These are phyloP conservation scores for Drosophila prolongata DNA, from an alignment of 2,888 invertebrate species.

Conservation along the genomic window DNA sequence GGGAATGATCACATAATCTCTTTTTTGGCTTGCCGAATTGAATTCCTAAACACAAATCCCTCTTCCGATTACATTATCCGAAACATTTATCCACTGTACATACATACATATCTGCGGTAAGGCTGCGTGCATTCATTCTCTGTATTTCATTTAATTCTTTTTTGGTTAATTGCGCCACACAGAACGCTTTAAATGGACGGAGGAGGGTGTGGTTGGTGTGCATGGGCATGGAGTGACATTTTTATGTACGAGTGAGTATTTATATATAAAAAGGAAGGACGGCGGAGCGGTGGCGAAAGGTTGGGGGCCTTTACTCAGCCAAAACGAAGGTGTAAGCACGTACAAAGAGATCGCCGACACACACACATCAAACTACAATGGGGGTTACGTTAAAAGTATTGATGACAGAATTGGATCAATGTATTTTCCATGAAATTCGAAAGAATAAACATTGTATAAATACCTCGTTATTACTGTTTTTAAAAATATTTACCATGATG, in stretches of 20 bases:
- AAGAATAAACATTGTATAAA: too few relatives aligned
- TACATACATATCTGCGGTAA: not conserved
- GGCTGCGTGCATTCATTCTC: constrained; percentile 57
- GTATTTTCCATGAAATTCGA: too few relatives aligned
- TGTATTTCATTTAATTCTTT: constrained; percentile 45
- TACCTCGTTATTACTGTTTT: too few relatives aligned
- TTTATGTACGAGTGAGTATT: constrained; percentile 16
- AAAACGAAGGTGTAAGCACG: constrained; percentile 69
- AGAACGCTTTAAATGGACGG: constrained; percentile 33
- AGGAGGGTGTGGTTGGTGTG: constrained; percentile 20
- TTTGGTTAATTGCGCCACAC: constrained; percentile 68
- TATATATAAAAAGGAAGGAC: constrained; percentile 12
- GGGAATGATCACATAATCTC: too few relatives aligned
- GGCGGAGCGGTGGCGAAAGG: not conserved
- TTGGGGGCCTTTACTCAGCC: constrained; percentile 26
- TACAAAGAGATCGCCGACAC: constrained; percentile 41
- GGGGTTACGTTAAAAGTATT: constrained; percentile 5
- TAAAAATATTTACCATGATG: too few relatives aligned
- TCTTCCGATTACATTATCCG: not conserved
- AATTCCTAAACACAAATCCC: not conserved
- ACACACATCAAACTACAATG: constrained; percentile 3
- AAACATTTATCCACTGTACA: not conserved
- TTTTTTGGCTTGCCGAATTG: too few relatives aligned
- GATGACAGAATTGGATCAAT: too few relatives aligned
- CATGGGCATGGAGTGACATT: constrained; percentile 45